A percentile compares a stretch with the other conserved stretches of the same genome.
These are phyloP conservation scores for Prorops nasuta DNA, from an alignment of 1,140 invertebrate genomes.

Conservation along the genomic window DNA sequence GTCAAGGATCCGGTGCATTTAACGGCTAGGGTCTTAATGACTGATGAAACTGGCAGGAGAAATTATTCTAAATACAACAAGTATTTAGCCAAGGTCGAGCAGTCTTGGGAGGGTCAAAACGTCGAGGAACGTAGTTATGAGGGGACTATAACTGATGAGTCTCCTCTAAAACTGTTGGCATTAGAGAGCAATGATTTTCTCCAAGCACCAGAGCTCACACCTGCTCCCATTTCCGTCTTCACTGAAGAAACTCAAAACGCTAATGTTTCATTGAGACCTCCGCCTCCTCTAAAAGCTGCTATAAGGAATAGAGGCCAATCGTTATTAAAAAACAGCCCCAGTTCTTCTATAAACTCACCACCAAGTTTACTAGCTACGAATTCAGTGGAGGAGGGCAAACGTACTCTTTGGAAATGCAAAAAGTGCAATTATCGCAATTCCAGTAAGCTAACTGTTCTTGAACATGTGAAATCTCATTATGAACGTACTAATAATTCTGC, in stretches of 20 bases:
- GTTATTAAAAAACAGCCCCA: slow-evolving; percentile 40
- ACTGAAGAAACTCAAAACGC: slow-evolving; percentile 15
- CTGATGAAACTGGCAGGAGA: slow-evolving; percentile 84
- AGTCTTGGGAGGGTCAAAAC: slow-evolving; percentile 34
- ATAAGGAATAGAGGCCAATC: slow-evolving; percentile 39
- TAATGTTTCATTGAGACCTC: slow-evolving; percentile 29
- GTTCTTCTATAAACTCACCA: slow-evolving; percentile 11
- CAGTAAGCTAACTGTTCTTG: slow-evolving; percentile 64
- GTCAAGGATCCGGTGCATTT: slow-evolving; percentile 77
- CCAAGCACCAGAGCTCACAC: slow-evolving; percentile 16
- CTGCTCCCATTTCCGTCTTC: slow-evolving; percentile 9
- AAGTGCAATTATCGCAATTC: slow-evolving; percentile 77
- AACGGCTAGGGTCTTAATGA: slow-evolving; percentile 79
- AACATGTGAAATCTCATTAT: slow-evolving; percentile 68
- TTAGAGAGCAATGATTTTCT: too few relatives aligned
- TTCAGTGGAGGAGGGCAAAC: slow-evolving; percentile 51
- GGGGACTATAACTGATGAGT: slow-evolving; percentile 27
- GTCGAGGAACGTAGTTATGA: slow-evolving; percentile 25
- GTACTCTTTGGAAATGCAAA: slow-evolving; percentile 77
- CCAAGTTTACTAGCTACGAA: slow-evolving; percentile 1
- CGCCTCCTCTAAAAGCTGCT: slow-evolving; percentile 38
- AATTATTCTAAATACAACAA: slow-evolving; percentile 93
- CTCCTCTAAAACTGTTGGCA: slow-evolving; percentile 35
- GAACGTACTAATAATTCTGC: slow-evolving; percentile 23
- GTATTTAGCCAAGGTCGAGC: slow-evolving; percentile 74